Base-by-base conservation (phyloP, 2,113 vertebrate species). In the Clarias macrocephalus region DNA sequence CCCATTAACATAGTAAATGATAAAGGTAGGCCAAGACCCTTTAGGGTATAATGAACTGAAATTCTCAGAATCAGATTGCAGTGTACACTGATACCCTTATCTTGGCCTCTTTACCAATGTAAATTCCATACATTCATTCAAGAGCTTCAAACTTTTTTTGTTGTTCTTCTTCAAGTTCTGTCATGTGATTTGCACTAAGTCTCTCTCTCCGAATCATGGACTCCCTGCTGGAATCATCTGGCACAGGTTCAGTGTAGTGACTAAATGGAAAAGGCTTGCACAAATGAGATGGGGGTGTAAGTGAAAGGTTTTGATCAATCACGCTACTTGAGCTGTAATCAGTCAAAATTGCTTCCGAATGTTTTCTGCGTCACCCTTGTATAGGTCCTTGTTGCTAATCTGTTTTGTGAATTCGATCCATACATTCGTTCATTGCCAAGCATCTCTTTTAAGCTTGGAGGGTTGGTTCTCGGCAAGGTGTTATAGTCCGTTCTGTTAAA, bases 311-410 rank as follows among this genome's bases (percentile, higher is more conserved):
- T 93, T 91, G 89, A 94, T 92, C 91, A 91, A 76, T 85, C 80
- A 70, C 89, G 88, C 87, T 89, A 92, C 92, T 92, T 86, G 16
- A 89, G 89, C 88, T 87, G 85, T 89, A 94, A 94, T 94, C 89
- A 91, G 86, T 82, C 82, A 3, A 93, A 94, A 95, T 91, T 94
- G 91, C 89, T 94, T 93, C 92, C 83, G 89, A 92, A 94, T 94
- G 93, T 92, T 88, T 88, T 90, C 88, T 65, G 90, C 33, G 72
- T 91, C 89, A 86, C 83, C 75, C 83, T 75, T 80, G 21, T 79
- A 30, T 62, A 37, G 80, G 70, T 21, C 84, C 82, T 88, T 56
- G 76, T 52, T 89, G 85, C 88, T 82, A 76, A 83, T 66, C 87
- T 88, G 88, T 87, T 89, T 4, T 75, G 84, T 79, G 85, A 89